These are phyloP conservation scores for Melanerpes aurifrons DNA, from an alignment of 2,113 vertebrate species.

Conservation along the genomic window DNA sequence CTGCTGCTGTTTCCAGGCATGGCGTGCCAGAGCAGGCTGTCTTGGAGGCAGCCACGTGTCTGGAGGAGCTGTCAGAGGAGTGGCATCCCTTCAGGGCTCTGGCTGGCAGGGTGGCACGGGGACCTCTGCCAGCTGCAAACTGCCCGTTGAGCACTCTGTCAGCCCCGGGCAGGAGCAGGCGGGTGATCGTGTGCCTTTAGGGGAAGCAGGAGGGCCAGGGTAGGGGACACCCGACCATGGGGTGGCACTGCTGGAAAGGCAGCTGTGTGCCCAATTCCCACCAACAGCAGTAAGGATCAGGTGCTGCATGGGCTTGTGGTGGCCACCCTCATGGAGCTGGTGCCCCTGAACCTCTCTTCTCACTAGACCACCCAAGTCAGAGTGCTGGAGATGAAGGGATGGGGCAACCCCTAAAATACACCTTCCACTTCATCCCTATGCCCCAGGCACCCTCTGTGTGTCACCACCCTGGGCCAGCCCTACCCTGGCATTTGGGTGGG, in stretches of 20 bases:
- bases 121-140: background rate
- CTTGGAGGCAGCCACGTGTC: background rate
- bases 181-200: background rate
- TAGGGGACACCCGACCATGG: too few species aligned
- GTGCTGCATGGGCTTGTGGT: background rate
- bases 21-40: background rate
- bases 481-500: background rate
- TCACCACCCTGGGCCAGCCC: background rate
- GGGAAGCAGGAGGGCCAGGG: rapidly evolving
- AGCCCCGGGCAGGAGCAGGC: background rate
- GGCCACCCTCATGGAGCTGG: rapidly evolving
- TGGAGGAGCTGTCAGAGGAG: constrained; percentile 32
- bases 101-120: background rate
- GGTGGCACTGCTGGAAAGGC: background rate
- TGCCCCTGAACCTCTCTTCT: background rate
- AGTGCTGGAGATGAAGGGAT: background rate
- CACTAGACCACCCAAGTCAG: background rate
- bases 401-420: background rate
- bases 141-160: background rate
- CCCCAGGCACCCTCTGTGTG: background rate
- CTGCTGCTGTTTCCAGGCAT: background rate
- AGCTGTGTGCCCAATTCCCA: background rate
- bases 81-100: rapidly evolving
- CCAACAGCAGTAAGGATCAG: background rate
- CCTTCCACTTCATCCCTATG: background rate